phyloP scores from a whole-genome alignment of 35 echinoderm and acorn worm genomes.

The Lytechinus pictus region DNA sequence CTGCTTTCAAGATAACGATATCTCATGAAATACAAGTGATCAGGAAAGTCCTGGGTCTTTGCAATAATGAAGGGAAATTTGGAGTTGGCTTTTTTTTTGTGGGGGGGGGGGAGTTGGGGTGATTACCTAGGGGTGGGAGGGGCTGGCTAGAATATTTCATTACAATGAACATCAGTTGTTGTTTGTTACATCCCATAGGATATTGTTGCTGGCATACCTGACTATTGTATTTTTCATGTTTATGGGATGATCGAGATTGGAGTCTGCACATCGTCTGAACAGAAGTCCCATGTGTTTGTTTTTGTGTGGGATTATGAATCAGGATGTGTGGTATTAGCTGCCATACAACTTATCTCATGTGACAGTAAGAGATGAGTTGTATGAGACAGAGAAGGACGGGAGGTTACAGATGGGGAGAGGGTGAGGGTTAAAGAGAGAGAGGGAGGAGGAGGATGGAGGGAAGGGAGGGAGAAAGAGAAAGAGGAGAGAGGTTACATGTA shows the following conservation, averaged over 20 bases:
- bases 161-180: too few relatives aligned
- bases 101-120: too few relatives aligned
- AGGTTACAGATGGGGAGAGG: background rate
- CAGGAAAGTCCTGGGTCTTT: too few relatives aligned
- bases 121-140: too few relatives aligned
- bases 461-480: background rate
- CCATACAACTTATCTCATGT: background rate
- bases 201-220: background rate
- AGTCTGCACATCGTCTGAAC: background rate
- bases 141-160: too few relatives aligned
- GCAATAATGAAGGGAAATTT: too few relatives aligned
- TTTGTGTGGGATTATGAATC: background rate
- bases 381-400: background rate
- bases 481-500: background rate
- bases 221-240: background rate
- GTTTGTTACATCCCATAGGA: too few relatives aligned
- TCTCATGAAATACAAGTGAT: too few relatives aligned
- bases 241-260: background rate
- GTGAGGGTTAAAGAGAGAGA: background rate
- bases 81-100: too few relatives aligned
- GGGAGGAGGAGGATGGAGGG: background rate
- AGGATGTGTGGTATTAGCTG: background rate
- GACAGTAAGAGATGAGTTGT: background rate
- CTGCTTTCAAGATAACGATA: too few relatives aligned
- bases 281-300: background rate